phyloP scores from a whole-genome alignment of 2,113 vertebrate genomes.

The Trematocara unimaculatum region DNA sequence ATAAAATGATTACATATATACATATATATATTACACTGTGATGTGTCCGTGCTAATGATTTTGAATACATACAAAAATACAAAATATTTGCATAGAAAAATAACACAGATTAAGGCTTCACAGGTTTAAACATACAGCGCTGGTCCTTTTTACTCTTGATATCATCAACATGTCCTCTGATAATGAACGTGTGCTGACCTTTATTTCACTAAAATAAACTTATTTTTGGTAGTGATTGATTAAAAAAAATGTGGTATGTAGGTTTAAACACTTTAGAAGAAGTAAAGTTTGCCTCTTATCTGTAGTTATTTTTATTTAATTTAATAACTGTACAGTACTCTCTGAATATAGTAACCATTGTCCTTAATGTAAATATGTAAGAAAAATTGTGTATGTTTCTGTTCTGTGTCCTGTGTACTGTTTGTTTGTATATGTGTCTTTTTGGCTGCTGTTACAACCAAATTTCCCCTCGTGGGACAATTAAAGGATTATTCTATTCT shows the following conservation, averaged over 20 bases:
- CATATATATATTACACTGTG: neutral
- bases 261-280: neutral
- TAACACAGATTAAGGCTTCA: neutral
- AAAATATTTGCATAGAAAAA: neutral
- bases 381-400: too few species aligned
- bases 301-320: too few species aligned
- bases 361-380: too few species aligned
- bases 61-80: neutral
- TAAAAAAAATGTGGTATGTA: neutral
- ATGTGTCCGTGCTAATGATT: accelerated
- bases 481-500: too few species aligned
- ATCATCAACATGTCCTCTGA: neutral
- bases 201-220: neutral
- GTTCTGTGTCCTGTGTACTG: too few species aligned
- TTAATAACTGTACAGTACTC: too few species aligned
- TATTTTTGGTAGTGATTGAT: neutral
- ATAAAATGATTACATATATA: neutral
- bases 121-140: neutral
- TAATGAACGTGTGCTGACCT: neutral
- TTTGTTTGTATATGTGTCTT: too few species aligned
- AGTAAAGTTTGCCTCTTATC: too few species aligned
- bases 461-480: too few species aligned
- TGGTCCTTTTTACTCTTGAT: neutral
- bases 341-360: too few species aligned
- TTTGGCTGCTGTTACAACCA: too few species aligned